phyloP scores from a whole-genome alignment of 1,140 invertebrate species.

The Sesamia nonagrioides region DNA sequence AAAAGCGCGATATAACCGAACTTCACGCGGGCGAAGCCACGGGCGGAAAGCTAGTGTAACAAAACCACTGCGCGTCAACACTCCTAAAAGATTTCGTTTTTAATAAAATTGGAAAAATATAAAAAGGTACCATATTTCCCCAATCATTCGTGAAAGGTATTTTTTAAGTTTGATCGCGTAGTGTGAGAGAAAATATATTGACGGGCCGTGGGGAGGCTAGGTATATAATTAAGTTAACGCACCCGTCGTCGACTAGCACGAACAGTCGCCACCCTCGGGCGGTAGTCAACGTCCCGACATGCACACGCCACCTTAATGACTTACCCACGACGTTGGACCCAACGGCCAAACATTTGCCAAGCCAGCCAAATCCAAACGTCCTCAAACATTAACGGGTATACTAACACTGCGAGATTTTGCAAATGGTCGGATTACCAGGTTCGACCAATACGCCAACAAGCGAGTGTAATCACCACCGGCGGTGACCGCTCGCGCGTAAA shows the following conservation, averaged over 20 bases:
- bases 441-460: constrained; percentile 71
- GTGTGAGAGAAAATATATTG: constrained; percentile 44
- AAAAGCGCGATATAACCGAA: too few relatives aligned
- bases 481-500: constrained; percentile 83
- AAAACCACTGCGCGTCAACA: background rate
- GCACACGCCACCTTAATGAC: constrained; percentile 75
- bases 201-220: constrained; percentile 49
- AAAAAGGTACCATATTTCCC: background rate
- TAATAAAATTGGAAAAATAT: background rate
- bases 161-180: constrained; percentile 26
- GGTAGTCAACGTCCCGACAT: constrained; percentile 56
- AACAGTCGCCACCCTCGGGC: constrained; percentile 57
- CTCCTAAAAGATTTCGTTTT: background rate
- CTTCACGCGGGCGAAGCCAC: too few relatives aligned
- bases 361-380: constrained; percentile 48
- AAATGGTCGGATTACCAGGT: constrained; percentile 73
- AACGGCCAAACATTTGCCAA: constrained; percentile 49
- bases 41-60: too few relatives aligned
- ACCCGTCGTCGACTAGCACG: constrained; percentile 56
- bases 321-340: constrained; percentile 46
- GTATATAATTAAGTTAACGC: constrained; percentile 68
- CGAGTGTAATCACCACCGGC: constrained; percentile 78
- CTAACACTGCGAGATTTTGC: constrained; percentile 51
- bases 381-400: constrained; percentile 7
- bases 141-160: background rate